Conservation (phyloP, 2,113 vertebrate genomes). For the Cygnus atratus region DNA sequence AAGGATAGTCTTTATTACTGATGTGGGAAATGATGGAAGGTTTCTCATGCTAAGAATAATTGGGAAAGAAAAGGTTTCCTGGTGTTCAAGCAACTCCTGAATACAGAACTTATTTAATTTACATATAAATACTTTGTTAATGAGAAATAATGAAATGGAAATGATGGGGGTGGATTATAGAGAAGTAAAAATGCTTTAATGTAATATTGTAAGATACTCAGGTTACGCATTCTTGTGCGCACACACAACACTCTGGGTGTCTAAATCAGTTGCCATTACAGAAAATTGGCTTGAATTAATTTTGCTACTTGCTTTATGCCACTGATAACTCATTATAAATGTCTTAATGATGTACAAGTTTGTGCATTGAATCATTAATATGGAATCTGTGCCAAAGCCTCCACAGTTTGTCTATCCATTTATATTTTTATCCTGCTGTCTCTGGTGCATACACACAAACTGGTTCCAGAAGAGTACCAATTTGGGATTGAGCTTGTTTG, state of each 20-base stretch:
- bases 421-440: neutral
- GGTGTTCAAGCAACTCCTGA: neutral
- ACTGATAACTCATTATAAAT: neutral
- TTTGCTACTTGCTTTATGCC: constrained; percentile 19
- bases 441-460: neutral
- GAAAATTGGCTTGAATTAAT: neutral
- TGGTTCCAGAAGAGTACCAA: neutral
- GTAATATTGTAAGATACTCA: neutral
- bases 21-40: neutral
- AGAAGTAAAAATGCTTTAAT: neutral
- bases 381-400: neutral
- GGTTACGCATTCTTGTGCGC: neutral
- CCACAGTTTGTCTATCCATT: neutral
- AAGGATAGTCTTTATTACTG: neutral
- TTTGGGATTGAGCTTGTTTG: neutral
- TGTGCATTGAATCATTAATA: neutral
- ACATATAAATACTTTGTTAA: constrained; percentile 9
- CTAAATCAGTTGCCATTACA: neutral
- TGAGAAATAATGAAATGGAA: constrained; percentile 10
- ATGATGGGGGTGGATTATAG: neutral
- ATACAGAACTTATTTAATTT: neutral
- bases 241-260: neutral
- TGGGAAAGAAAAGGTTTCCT: constrained; percentile 33
- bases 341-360: neutral
- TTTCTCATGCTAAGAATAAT: constrained; percentile 28